Evolutionary conservation across 1,140 invertebrate genomes (phyloP).

Genomic region (Stenopsyche tienmushanensis): DNA sequence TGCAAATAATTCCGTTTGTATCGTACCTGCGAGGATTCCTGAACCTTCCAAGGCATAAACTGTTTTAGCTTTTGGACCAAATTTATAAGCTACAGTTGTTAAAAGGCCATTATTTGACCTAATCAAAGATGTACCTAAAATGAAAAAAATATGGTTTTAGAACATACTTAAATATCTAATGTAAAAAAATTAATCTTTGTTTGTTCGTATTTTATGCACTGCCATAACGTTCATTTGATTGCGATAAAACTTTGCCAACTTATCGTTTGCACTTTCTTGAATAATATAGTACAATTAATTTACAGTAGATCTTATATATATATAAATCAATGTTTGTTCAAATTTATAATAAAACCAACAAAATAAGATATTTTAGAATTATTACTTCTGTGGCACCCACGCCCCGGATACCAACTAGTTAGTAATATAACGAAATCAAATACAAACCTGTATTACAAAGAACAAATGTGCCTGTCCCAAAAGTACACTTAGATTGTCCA

Average conservation of each 20-base stretch:
- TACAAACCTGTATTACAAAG: slow-evolving; percentile 86
- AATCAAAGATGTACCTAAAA: slow-evolving; percentile 62
- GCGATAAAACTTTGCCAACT: no score
- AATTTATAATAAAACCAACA: no score
- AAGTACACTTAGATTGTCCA: slow-evolving; percentile 92
- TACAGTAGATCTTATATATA: no score
- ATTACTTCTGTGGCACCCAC: neutral
- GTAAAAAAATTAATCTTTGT: no score
- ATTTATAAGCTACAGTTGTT: slow-evolving; percentile 91
- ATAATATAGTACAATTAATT: no score
- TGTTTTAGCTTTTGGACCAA: slow-evolving; percentile 75
- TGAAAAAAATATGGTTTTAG: no score
- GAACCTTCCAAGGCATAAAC: slow-evolving; percentile 90
- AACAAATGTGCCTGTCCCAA: slow-evolving; percentile 94
- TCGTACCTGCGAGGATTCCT: slow-evolving; percentile 85
- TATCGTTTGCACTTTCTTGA: no score
- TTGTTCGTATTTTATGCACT: no score
- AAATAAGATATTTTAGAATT: no score
- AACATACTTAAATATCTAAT: slow-evolving; percentile 11
- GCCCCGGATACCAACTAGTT: neutral
- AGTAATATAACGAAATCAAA: neutral
- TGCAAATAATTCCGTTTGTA: no score
- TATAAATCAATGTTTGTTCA: no score
- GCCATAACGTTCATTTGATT: no score
- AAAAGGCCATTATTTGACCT: slow-evolving; percentile 86